Evolutionary conservation across 2,113 vertebrate genomes (phyloP), one percentile per base, ranked within the genome.

Genomic region (Ranitomeya variabilis): DNA sequence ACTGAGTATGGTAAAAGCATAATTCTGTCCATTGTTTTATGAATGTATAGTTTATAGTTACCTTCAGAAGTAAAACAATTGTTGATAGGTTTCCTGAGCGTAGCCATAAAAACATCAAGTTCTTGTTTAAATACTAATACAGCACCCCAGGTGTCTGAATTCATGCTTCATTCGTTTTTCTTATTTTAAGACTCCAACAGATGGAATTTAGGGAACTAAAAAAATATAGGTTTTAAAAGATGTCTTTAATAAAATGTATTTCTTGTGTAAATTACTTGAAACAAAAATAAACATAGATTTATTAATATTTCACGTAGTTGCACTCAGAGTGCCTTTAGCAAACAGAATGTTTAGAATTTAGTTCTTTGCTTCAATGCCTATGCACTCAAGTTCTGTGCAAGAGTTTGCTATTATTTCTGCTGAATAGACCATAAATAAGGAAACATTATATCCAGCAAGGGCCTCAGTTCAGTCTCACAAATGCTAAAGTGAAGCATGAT

Each of bases 261-360:
- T 77, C 77, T 60, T 71, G 74, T 66, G 57, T 79, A 84, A 69
- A 84, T 55, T 69, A 84, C 51, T 66, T 76, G 73, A 66, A 78
- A 74, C 76, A 78, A 86, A 64, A 86, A 66, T 78, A 87, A 67
- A 69, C 10, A 13, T 69, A 69, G 57, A 87, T 79, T 80, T 87
- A 87, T 87, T 69, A 87, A 79, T 80, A 87, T 87, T 87, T 80
- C 86, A 87, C n/a, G 52, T 23, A 87, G 60, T 87, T 79, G 86
- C 60, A 69, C 76, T 87, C 59, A 80, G 37, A 55, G 54, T 37
- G 52, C 62, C 76, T 87, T 51, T 7, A 84, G 82, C 64, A 83
- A 83, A 82, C 74, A 80, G 60, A 67, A 64, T 86, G 85, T 78
- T 77, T 86, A 51, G 85, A 86, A 87, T 80, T 51, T 8, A 80